Base-by-base conservation (phyloP, 2,888 invertebrate species). In the Nebria brevicollis region DNA sequence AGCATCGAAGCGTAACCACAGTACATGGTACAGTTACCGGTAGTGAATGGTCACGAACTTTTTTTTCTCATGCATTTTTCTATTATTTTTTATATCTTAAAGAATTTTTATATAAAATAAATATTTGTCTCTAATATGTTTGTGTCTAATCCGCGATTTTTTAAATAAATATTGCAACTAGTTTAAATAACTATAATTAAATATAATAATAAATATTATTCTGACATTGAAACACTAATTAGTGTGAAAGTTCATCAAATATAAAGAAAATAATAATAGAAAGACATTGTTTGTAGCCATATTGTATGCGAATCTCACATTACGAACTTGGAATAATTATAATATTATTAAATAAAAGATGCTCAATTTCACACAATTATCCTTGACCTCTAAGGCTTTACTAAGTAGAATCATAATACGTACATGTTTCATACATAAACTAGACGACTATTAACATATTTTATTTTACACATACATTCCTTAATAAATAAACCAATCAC, bases 311-410 rank as follows among this genome's bases (percentile, higher is more conserved):
- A 0, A 54, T 54, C 54, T 54, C 54, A 54, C 54, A 54, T 34
- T 34, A 34, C 34, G 34, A 5, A 5, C 34, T 4, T 54, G 54
- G 54, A 54, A 54, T 54, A 54, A 54, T 54, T 54, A 54, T 13
- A 54, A 54, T 54, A 54, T 54, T 54, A 54, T 54, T 54, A 54
- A 54, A 54, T 54, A 54, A 54, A 54, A 8, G 4, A 54, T 54
- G 54, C 54, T 54, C 54, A 54, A 54, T 54, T 54, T 54, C 54
- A 54, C 54, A 54, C 54, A 54, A 54, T 54, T 54, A 54, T 54
- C 54, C 54, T 54, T 54, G 54, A 54, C 54, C 54, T 13, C 54
- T 54, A 8, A 54, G 11, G 54, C 54, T 54, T 54, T 54, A 11
- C 4, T 54, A 5, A 5, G 1, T 54, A 54, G 54, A 13, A 34